Conservation (phyloP, 2,113 vertebrate species). For the Regulus satrapa region DNA sequence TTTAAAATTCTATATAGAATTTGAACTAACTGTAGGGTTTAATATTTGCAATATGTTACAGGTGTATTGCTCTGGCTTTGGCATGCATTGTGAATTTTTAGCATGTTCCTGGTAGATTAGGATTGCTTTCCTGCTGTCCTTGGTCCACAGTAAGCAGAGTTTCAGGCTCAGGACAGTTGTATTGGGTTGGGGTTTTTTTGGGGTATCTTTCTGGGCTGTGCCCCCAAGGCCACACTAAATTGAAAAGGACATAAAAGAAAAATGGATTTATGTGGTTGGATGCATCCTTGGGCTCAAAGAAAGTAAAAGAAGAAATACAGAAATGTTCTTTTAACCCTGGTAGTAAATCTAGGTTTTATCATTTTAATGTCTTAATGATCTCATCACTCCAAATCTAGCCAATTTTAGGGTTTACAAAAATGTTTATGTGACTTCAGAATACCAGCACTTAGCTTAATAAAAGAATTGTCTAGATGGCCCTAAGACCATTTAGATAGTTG, state of each 20-base stretch:
- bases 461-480: not conserved
- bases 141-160: not conserved
- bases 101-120: not conserved
- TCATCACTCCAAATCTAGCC: not conserved
- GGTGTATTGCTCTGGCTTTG: not conserved
- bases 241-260: not conserved
- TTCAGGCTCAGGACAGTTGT: not conserved
- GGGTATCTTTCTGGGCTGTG: not conserved
- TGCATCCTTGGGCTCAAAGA: not conserved
- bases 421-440: not conserved
- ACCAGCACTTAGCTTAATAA: not conserved
- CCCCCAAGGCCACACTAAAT: rapidly evolving
- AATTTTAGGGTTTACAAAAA: not conserved
- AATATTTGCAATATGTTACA: not conserved
- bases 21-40: not conserved
- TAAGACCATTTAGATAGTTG: not conserved
- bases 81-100: not conserved
- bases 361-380: not conserved
- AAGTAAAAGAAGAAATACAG: not conserved
- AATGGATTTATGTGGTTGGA: not conserved
- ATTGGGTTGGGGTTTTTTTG: too few relatives aligned
- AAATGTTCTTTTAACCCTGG: not conserved
- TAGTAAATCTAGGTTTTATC: not conserved
- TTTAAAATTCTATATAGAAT: not conserved
- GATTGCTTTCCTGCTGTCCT: not conserved